These are phyloP conservation scores for Leptobrachium leishanense DNA, from an alignment of 2,113 vertebrate genomes.

Conservation along the genomic window DNA sequence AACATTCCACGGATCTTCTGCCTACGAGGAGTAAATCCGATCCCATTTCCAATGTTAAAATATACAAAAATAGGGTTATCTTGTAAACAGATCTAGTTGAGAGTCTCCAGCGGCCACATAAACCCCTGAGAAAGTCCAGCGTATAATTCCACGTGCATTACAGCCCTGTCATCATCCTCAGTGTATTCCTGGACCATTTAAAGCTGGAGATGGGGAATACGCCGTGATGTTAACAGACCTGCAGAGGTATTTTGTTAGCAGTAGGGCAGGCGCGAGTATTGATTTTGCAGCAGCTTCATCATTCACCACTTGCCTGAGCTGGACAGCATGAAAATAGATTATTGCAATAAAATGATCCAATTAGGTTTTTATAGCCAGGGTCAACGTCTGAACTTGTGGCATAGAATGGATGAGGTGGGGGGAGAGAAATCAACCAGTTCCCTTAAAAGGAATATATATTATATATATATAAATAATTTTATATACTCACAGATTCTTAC, in stretches of 20 bases:
- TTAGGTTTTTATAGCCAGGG: constrained; percentile 10
- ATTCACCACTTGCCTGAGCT: constrained; percentile 2
- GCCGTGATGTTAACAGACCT: not conserved
- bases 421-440: not conserved
- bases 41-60: too few species aligned
- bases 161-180: not conserved
- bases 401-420: not conserved
- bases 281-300: constrained; percentile 23
- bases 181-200: not conserved
- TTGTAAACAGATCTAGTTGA: too few species aligned
- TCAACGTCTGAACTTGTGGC: not conserved
- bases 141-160: not conserved
- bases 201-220: not conserved
- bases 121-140: not conserved
- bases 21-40: too few species aligned
- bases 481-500: not conserved
- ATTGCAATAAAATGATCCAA: constrained; percentile 25
- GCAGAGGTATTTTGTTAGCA: not conserved
- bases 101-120: not conserved
- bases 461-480: not conserved
- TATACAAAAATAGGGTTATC: too few species aligned
- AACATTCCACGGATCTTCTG: too few species aligned
- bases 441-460: too few species aligned
- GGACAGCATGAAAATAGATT: constrained; percentile 18
- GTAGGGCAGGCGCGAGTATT: constrained; percentile 11